These are phyloP conservation scores for Pandion haliaetus DNA, from an alignment of 2,113 vertebrate genomes.

Conservation along the genomic window DNA sequence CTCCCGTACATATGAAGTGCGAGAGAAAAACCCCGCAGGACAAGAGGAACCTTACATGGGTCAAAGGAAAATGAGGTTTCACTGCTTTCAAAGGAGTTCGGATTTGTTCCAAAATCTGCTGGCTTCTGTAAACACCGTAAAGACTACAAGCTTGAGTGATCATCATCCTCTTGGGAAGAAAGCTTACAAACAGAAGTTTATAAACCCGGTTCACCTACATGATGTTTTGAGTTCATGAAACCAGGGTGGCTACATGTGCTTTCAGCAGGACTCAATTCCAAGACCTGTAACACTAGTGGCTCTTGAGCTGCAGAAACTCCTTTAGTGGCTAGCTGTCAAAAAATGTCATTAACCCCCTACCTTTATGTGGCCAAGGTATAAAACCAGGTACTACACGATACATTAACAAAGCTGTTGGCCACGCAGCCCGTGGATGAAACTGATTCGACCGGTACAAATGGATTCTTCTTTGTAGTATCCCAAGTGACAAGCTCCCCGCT, in stretches of 20 bases:
- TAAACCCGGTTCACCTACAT: not conserved
- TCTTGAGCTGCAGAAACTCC: not conserved
- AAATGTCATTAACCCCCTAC: not conserved
- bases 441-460: not conserved
- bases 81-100: not conserved
- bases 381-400: not conserved
- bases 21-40: not conserved
- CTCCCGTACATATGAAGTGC: rapidly evolving
- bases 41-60: not conserved
- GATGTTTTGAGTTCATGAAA: not conserved
- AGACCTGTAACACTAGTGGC: not conserved
- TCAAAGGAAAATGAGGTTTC: not conserved
- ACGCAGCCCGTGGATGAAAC: not conserved
- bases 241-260: not conserved
- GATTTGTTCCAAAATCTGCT: not conserved
- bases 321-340: not conserved
- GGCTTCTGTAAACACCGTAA: not conserved
- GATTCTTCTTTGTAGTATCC: not conserved
- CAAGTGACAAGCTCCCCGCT: not conserved
- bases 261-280: not conserved
- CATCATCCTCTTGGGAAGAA: not conserved
- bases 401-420: not conserved
- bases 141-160: not conserved
- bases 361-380: not conserved
- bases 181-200: not conserved